These are phyloP conservation scores for Megathymus violae DNA, from an alignment of 1,140 invertebrate species.

Conservation along the genomic window DNA sequence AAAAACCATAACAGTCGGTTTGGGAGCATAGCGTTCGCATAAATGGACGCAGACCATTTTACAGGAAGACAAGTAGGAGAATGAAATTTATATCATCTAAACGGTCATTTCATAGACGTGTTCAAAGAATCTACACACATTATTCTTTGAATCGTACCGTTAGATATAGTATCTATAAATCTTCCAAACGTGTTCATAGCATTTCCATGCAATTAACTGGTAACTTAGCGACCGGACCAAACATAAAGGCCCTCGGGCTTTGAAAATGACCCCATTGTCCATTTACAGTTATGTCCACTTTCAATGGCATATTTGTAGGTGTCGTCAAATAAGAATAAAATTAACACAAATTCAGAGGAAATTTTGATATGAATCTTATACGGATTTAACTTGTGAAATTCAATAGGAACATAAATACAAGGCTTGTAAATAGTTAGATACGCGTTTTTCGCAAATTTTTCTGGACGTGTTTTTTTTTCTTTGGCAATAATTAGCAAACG, in stretches of 20 bases:
- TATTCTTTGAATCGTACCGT: too few relatives aligned
- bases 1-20: too few relatives aligned
- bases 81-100: too few relatives aligned
- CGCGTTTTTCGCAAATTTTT: too few relatives aligned
- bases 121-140: too few relatives aligned
- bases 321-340: constrained; percentile 18
- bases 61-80: too few relatives aligned
- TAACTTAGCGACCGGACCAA: not conserved
- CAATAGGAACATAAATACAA: constrained; percentile 23
- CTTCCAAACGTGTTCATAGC: not conserved
- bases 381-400: constrained; percentile 43
- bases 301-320: constrained; percentile 25
- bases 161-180: not conserved
- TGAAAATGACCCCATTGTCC: constrained; percentile 19
- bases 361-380: constrained; percentile 42
- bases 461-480: too few relatives aligned
- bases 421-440: too few relatives aligned
- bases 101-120: too few relatives aligned
- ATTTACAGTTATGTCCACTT: constrained; percentile 28
- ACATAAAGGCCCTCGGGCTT: not conserved
- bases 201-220: not conserved
- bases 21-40: too few relatives aligned
- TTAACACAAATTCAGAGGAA: constrained; percentile 33
- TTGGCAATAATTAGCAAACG: too few relatives aligned
- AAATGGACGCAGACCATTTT: too few relatives aligned